Evolutionary conservation across 1,140 invertebrate genomes (phyloP).

Genomic region (Brachionus calyciflorus): DNA sequence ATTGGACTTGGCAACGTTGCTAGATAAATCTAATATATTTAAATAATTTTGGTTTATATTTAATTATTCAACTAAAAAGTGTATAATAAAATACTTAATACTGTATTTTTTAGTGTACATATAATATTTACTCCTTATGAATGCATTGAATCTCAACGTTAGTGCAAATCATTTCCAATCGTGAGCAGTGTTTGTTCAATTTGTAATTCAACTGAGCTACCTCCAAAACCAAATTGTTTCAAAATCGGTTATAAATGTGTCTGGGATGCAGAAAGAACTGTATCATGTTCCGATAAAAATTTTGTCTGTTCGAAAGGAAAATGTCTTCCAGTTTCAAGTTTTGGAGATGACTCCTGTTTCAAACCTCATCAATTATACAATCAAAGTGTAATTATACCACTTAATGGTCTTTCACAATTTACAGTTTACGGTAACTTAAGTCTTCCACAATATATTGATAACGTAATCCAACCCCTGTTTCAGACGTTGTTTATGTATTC

Average conservation of each 20-base stretch:
- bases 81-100: too few species aligned
- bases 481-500: background rate
- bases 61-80: too few species aligned
- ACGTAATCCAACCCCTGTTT: background rate
- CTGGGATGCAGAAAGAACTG: background rate
- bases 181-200: background rate
- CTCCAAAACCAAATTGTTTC: background rate
- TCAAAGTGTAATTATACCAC: background rate
- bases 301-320: background rate
- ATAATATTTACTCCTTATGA: too few species aligned
- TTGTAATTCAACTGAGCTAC: background rate
- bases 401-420: background rate
- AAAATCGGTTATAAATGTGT: background rate
- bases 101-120: too few species aligned
- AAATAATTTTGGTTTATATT: too few species aligned
- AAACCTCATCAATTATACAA: background rate
- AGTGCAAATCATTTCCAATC: background rate
- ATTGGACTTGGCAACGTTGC: too few species aligned
- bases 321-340: background rate
- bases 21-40: too few species aligned
- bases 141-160: background rate
- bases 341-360: background rate
- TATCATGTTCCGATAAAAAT: background rate
- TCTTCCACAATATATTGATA: background rate
- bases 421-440: background rate